Base-by-base conservation (phyloP, 2,797 vertebrate genomes). In the Crypturellus tataupa region DNA sequence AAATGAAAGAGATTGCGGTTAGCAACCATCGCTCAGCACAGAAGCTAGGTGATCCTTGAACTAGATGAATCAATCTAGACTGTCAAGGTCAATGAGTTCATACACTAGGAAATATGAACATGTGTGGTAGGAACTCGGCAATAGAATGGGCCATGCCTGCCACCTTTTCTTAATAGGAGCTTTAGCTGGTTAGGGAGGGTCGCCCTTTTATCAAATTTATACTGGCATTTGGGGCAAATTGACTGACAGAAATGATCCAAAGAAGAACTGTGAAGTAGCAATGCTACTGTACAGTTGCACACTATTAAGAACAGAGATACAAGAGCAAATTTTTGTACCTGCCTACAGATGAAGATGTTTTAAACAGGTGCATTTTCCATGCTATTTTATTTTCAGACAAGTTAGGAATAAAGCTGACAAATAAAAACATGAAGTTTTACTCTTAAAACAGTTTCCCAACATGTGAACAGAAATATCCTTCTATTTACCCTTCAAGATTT, bases 41-140 rank as follows among this genome's bases (percentile, higher is more conserved):
- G 69, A 84, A 93, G 72, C 78, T 76, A 86, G 96, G 91, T 77
- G 89, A 95, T 92, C 93, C 94, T 90, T 94, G 95, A 96, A 94
- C 91, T 40, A 25, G 93, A 77, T 95, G 87, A 95, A 97, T 96
- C 94, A 94, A 91, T 97, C 93, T 80, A 81, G 72, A 39, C 78
- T 96, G 89, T 85, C 95, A 95, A 94, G 94, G 96, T 96, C 96
- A 97, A 55, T 90, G 89, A 82, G 53, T 93, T 96, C 83, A 71
- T 59, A 62, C 35, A 87, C 0, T 11, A 89, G 93, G 89, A 97
- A 94, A 93, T 94, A 92, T 92, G 91, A 93, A 93, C 91, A 65
- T 47, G 33, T 35, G 75, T 44, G 75, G 64, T 73, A 85, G 87
- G 35, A 90, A 33, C 56, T 42, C 56, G 25, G 77, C 86, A 92